A percentile compares a stretch with the other conserved stretches of the same genome.
Evolutionary conservation across 1,140 invertebrate genomes (phyloP).

Genomic region (Eumaeus atala): DNA sequence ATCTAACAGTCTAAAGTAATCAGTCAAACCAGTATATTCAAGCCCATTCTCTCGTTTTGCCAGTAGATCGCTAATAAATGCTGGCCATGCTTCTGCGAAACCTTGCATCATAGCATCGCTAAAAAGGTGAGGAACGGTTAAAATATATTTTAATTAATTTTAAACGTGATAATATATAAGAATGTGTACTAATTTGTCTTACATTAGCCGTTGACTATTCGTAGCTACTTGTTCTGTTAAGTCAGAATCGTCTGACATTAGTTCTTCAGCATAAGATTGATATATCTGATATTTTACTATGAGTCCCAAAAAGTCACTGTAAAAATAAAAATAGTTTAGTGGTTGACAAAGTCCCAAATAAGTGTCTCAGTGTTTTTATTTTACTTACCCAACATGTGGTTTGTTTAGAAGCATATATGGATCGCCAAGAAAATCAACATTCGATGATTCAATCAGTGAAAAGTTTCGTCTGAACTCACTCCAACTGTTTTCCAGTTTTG

Average conservation of each 20-base stretch:
- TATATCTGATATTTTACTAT: conserved; percentile 66
- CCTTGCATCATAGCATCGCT: conserved; percentile 61
- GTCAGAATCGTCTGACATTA: conserved; percentile 54
- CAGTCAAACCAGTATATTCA: conserved; percentile 55
- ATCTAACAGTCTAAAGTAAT: conserved; percentile 59
- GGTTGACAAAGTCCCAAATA: too few relatives aligned
- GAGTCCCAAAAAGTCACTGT: conserved; percentile 59
- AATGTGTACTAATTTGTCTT: conserved; percentile 32
- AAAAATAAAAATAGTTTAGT: conserved; percentile 25
- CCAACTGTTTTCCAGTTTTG: conserved; percentile 67
- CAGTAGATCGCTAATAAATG: conserved; percentile 55
- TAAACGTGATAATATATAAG: conserved; percentile 8
- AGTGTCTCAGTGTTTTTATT: too few relatives aligned
- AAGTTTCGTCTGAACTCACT: conserved; percentile 67
- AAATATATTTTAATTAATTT: not conserved
- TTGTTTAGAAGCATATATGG: conserved; percentile 74
- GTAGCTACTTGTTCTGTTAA: conserved; percentile 47
- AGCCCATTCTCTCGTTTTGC: conserved; percentile 56
- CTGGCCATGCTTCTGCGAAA: conserved; percentile 44
- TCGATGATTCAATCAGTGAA: conserved; percentile 53
- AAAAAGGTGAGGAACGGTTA: conserved; percentile 27
- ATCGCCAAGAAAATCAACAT: conserved; percentile 74
- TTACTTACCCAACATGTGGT: conserved; percentile 73
- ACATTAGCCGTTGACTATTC: conserved; percentile 53
- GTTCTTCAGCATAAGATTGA: conserved; percentile 63